These are phyloP conservation scores for Eulithis prunata DNA, from an alignment of 2,888 invertebrate genomes.

Conservation along the genomic window DNA sequence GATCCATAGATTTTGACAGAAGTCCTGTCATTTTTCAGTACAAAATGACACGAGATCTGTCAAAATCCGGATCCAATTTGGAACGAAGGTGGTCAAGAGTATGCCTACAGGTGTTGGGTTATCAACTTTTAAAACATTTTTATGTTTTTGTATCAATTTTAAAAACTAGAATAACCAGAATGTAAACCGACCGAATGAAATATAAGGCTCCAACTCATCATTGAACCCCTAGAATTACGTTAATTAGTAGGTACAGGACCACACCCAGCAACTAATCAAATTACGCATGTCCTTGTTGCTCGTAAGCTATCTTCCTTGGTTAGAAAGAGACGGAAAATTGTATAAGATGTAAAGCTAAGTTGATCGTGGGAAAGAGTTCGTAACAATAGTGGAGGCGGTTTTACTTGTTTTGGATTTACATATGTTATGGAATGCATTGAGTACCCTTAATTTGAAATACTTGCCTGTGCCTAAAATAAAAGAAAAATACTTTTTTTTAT, in stretches of 20 bases:
- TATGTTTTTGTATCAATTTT: not conserved
- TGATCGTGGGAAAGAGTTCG: slow-evolving; percentile 63
- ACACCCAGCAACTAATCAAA: slow-evolving; percentile 72
- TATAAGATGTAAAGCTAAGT: slow-evolving; percentile 47
- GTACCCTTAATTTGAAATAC: no score
- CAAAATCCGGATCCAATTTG: no score
- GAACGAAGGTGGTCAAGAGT: no score
- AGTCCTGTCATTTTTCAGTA: no score
- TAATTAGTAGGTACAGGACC: slow-evolving; percentile 74
- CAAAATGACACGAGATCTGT: no score
- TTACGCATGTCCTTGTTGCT: slow-evolving; percentile 58
- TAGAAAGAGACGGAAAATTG: slow-evolving; percentile 51
- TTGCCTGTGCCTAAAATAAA: no score
- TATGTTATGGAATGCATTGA: not conserved
- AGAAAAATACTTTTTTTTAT: no score
- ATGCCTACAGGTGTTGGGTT: no score
- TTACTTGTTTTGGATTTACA: slow-evolving; percentile 27
- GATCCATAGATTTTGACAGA: no score
- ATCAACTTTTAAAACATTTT: slow-evolving; percentile 4
- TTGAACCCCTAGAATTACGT: slow-evolving; percentile 71
- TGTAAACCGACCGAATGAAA: slow-evolving; percentile 46
- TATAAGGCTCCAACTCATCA: slow-evolving; percentile 63
- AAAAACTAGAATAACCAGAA: slow-evolving; percentile 18
- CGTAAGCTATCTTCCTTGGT: slow-evolving; percentile 31
- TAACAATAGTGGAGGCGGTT: slow-evolving; percentile 38